A percentile compares a stretch with the other conserved stretches of the same genome.
Evolutionary conservation across 2,797 vertebrate species (phyloP).

Genomic region (Rhinichthys osculus): DNA sequence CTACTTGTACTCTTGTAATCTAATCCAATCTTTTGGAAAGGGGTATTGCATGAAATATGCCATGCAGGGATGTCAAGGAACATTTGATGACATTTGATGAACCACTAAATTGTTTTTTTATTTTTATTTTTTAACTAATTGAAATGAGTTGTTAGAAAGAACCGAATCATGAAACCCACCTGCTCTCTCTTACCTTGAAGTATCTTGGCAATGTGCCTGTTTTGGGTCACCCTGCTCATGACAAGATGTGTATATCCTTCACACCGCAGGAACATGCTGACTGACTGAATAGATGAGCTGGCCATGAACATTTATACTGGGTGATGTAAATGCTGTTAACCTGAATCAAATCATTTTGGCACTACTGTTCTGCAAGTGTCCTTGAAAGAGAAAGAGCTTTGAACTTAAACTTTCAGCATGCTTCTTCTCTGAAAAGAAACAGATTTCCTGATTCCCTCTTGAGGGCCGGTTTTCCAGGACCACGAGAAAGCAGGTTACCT

Average conservation of each 20-base stretch:
- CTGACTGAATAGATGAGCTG: slow-evolving; percentile 39
- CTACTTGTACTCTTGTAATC: not conserved
- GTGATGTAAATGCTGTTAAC: slow-evolving; percentile 49
- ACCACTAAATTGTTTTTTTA: not conserved
- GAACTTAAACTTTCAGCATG: slow-evolving; percentile 36
- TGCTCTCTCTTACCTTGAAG: not conserved
- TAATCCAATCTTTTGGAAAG: not conserved
- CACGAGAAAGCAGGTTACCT: slow-evolving; percentile 47
- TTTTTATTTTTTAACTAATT: not conserved
- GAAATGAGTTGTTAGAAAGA: not conserved
- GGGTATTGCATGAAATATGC: not conserved
- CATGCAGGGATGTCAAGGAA: not conserved
- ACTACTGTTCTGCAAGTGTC: slow-evolving; percentile 38
- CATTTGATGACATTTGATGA: not conserved
- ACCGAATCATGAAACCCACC: not conserved
- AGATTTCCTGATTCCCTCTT: slow-evolving; percentile 45
- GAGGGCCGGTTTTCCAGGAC: slow-evolving; percentile 34
- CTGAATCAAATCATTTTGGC: slow-evolving; percentile 51
- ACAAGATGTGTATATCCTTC: slow-evolving; percentile 33
- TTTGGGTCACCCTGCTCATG: slow-evolving; percentile 54
- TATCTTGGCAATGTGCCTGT: not conserved
- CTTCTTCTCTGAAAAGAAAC: slow-evolving; percentile 43
- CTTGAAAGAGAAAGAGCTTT: slow-evolving; percentile 51
- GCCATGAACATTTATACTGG: slow-evolving; percentile 20
- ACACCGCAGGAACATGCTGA: slow-evolving; percentile 35